These are phyloP conservation scores for Acanthosepion lycidas DNA, from an alignment of 2,888 invertebrate species.

Conservation along the genomic window DNA sequence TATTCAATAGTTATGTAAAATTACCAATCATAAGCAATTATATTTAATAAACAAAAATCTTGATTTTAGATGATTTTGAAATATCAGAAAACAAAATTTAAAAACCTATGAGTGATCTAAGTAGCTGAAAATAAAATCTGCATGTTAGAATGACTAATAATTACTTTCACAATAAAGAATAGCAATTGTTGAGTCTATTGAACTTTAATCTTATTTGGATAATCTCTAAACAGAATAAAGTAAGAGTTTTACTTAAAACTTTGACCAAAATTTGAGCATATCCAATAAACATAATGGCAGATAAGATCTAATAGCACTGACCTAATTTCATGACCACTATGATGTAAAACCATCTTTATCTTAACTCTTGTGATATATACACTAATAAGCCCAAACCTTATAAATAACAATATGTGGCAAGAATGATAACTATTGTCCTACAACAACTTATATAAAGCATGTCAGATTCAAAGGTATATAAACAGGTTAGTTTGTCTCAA, in stretches of 20 bases:
- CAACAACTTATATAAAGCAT: too few species aligned
- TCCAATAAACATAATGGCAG: too few species aligned
- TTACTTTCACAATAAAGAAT: neutral
- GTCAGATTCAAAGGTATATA: too few species aligned
- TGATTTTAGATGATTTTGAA: neutral
- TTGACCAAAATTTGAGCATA: neutral
- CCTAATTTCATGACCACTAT: slow-evolving; percentile 16
- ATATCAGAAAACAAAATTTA: neutral
- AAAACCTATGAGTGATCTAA: neutral
- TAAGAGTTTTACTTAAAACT: neutral
- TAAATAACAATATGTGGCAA: too few species aligned
- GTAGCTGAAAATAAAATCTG: neutral
- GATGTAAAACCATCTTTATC: neutral
- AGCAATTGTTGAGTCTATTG: neutral
- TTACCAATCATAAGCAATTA: too few species aligned
- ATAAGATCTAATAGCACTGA: neutral
- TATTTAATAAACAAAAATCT: too few species aligned
- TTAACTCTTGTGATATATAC: too few species aligned
- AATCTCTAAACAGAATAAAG: neutral
- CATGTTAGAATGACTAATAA: neutral
- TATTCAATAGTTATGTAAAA: too few species aligned
- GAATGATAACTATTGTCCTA: too few species aligned
- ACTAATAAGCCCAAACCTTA: too few species aligned
- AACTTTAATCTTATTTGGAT: slow-evolving; percentile 2
- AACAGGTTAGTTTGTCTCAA: too few species aligned